Percentiles rank a stretch among this genome's conserved stretches.
Evolutionary conservation across 2,888 invertebrate genomes (phyloP).

Genomic region (Hirtodrosophila histrioides): DNA sequence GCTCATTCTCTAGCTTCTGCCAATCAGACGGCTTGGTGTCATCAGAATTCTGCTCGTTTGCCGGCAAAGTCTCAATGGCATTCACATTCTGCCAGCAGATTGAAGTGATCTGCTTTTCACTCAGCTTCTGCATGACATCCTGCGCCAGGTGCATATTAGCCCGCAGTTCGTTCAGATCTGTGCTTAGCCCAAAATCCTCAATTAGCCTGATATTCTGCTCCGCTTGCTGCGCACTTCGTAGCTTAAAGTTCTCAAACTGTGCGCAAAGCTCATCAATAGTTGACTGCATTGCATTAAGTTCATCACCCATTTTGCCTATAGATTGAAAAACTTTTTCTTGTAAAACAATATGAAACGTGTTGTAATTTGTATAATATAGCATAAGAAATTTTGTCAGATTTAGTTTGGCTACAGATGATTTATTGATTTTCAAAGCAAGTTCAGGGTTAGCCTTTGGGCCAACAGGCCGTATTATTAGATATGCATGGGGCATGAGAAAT

Average conservation of each 20-base stretch:
- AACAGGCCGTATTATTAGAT: conserved; percentile 44
- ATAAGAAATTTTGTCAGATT: conserved; percentile 19
- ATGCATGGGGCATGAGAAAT: conserved; percentile 60
- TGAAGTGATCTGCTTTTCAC: not conserved
- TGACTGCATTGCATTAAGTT: conserved; percentile 5
- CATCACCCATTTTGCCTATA: not conserved
- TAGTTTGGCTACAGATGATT: conserved; percentile 13
- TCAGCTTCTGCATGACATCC: too few species aligned
- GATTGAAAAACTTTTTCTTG: not conserved
- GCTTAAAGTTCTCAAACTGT: conserved; percentile 33
- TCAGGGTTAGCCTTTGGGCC: conserved; percentile 54
- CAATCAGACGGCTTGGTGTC: not conserved
- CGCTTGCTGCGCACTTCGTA: not conserved
- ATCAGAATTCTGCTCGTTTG: not conserved
- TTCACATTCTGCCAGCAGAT: conserved; percentile 26
- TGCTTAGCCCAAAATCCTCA: not conserved
- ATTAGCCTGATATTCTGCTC: not conserved
- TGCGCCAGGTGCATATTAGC: too few species aligned
- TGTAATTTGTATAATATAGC: conserved; percentile 1
- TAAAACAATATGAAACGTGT: not conserved
- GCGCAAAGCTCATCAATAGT: conserved; percentile 40
- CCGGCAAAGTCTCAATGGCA: conserved; percentile 38
- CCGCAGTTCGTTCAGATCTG: too few species aligned
- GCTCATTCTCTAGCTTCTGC: not conserved
- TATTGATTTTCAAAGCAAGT: conserved; percentile 74